A percentile compares a stretch with the other conserved stretches of the same genome.
phyloP scores from a whole-genome alignment of 2,113 vertebrate genomes.

The Tetraodon nigroviridis region DNA sequence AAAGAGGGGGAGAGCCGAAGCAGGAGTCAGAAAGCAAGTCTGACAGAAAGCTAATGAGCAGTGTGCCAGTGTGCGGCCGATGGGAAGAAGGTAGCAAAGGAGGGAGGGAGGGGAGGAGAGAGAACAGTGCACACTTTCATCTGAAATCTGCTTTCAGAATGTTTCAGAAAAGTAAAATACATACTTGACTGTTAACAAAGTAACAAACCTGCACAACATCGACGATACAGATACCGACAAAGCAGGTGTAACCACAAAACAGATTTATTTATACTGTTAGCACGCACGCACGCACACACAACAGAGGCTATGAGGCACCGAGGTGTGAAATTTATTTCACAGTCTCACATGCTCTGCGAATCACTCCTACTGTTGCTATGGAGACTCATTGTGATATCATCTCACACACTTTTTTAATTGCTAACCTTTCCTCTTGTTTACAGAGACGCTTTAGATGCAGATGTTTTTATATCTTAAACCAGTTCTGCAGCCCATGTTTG shows the following conservation, averaged over 20 bases:
- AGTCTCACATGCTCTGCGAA: slow-evolving; percentile 64
- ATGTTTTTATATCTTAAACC: background rate
- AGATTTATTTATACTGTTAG: slow-evolving; percentile 25
- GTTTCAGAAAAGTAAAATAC: background rate
- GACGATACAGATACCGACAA: background rate
- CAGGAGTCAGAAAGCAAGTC: slow-evolving; percentile 46
- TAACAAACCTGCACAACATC: background rate
- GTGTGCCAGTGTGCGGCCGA: slow-evolving; percentile 46
- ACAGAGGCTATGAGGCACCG: slow-evolving; percentile 37
- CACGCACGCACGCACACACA: slow-evolving; percentile 13
- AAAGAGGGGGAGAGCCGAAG: slow-evolving; percentile 17
- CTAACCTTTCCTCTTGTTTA: slow-evolving; percentile 60
- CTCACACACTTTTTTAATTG: slow-evolving; percentile 66
- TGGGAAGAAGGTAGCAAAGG: slow-evolving; percentile 39
- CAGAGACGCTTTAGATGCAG: slow-evolving; percentile 27
- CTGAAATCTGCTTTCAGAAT: slow-evolving; percentile 13
- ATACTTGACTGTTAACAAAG: slow-evolving; percentile 1
- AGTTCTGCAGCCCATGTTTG: background rate
- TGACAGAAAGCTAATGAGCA: slow-evolving; percentile 73
- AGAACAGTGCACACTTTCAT: slow-evolving; percentile 29
- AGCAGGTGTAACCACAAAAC: slow-evolving; percentile 14
- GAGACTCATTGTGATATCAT: slow-evolving; percentile 63
- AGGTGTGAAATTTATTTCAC: slow-evolving; percentile 73
- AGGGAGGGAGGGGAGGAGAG: slow-evolving; percentile 16
- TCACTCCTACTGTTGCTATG: slow-evolving; percentile 71